Evolutionary conservation across 2,888 invertebrate genomes (phyloP).

Genomic region (Sericinus montela): DNA sequence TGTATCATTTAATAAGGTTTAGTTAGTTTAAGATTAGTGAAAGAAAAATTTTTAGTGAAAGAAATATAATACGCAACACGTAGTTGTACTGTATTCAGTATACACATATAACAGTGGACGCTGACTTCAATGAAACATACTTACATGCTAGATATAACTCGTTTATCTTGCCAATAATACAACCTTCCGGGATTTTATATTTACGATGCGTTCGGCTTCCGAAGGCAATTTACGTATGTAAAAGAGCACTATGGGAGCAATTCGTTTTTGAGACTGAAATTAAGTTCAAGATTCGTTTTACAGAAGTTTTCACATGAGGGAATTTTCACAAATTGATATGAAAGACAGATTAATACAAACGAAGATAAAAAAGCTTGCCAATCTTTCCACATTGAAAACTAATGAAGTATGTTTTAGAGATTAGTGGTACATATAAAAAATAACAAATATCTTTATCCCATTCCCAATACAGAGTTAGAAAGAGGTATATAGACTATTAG

Average conservation of each 20-base stretch:
- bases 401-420: no score
- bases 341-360: no score
- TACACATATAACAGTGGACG: neutral
- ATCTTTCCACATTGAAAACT: no score
- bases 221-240: constrained; percentile 17
- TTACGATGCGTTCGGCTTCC: constrained; percentile 11
- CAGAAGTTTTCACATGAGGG: no score
- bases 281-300: neutral
- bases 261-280: constrained; percentile 4
- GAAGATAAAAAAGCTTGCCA: no score
- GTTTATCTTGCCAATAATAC: constrained; percentile 17
- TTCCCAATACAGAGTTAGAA: no score
- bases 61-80: neutral
- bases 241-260: constrained; percentile 13
- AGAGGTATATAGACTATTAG: no score
- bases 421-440: no score
- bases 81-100: neutral
- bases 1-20: no score
- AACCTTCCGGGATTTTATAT: constrained; percentile 16
- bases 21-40: no score
- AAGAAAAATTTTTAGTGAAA: neutral
- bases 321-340: no score
- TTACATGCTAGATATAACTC: constrained; percentile 5
- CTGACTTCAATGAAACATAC: constrained; percentile 6
- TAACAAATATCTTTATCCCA: no score